These are phyloP conservation scores for Oxytorus armatus DNA, from an alignment of 2,888 invertebrate genomes.

Conservation along the genomic window DNA sequence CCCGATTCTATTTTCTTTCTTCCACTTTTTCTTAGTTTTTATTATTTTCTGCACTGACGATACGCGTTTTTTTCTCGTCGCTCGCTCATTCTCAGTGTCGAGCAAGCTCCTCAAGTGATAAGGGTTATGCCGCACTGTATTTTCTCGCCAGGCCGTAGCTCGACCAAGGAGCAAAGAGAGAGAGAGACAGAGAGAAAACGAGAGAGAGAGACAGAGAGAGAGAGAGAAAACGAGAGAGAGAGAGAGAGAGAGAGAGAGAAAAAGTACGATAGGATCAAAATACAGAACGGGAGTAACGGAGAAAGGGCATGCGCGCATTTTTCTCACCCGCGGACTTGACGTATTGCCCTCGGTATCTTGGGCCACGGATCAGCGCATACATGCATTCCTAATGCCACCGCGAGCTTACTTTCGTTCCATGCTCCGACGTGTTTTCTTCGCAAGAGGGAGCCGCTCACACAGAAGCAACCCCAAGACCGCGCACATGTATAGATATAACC, in stretches of 20 bases:
- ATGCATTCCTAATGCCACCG: constrained; percentile 79
- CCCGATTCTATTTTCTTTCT: background rate
- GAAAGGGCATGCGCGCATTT: constrained; percentile 71
- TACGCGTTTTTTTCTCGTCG: constrained; percentile 27
- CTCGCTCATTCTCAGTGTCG: constrained; percentile 26
- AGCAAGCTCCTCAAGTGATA: constrained; percentile 33
- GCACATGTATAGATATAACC: constrained; percentile 8
- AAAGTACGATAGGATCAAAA: constrained; percentile 55
- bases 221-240: background rate
- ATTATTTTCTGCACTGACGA: constrained; percentile 12
- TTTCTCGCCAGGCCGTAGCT: constrained; percentile 1
- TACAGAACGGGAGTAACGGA: constrained; percentile 49
- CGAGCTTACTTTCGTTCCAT: constrained; percentile 45
- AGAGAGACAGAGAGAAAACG: background rate
- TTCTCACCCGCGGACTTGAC: constrained; percentile 76
- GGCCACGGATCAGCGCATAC: constrained; percentile 79
- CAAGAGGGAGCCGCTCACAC: constrained; percentile 8
- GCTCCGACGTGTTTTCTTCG: constrained; percentile 27
- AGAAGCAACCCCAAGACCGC: background rate
- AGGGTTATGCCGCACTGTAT: constrained; percentile 42
- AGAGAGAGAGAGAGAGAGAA: background rate
- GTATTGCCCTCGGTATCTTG: constrained; percentile 80
- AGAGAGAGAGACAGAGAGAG: background rate
- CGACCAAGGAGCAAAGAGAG: background rate
- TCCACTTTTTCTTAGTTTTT: background rate